Base-by-base conservation (phyloP, 2,888 invertebrate genomes). In the Apantesis nais region DNA sequence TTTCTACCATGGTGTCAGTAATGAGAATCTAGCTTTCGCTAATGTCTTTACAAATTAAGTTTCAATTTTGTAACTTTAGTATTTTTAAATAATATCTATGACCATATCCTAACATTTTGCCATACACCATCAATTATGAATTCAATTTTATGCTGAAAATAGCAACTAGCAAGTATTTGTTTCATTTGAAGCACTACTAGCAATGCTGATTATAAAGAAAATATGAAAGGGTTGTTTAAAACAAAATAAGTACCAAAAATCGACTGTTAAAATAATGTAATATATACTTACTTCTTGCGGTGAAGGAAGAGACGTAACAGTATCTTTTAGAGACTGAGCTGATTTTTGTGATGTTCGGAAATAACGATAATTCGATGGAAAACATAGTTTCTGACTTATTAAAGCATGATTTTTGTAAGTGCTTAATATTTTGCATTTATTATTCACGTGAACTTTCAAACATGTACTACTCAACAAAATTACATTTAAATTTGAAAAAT, bases 241-340 rank as follows among this genome's bases (percentile, higher is more conserved):
- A 55, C 29, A 55, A 1, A n/a, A n/a, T 55, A 52, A 11, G 11
- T n/a, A 1, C 19, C 7, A 0, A 55, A 55, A 25, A n/a, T 22
- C 8, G 9, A 22, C 2, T 25, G 3, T 55, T n/a, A 22, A 25
- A 19, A 37, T 58, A 60, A 34, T 25, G 16, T 66, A 29, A 55
- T n/a, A n/a, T 44, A 16, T 64, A 89, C 91, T 90, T 86, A 93
- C 94, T 86, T 94, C 94, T 87, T 93, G 92, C 37, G 94, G 93
- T 12, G 94, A 89, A 62, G 90, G 92, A 29, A 93, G 82, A 4
- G 89, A 83, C 63, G 89, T 84, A 63, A 86, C 78, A 61, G 86
- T 88, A 87, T 93, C 91, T 76, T 92, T 93, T 60, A 89, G 84
- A 31, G 86, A 72, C 61, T 89, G 86, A 37, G 62, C 37, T 48